These are phyloP conservation scores for Leuciscus idus DNA, from an alignment of 2,113 vertebrate genomes.

Conservation along the genomic window DNA sequence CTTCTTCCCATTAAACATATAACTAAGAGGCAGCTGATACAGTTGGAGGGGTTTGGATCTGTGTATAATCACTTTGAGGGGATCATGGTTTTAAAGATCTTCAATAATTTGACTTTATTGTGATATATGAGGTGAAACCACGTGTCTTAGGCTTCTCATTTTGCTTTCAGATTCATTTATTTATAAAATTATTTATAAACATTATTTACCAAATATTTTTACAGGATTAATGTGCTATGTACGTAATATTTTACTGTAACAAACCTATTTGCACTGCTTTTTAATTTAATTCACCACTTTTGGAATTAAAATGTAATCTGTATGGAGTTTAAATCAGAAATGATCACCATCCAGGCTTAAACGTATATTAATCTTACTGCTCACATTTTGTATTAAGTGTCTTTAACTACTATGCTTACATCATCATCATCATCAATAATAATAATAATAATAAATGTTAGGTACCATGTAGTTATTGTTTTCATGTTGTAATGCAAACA, in stretches of 20 bases:
- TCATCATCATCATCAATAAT: too few relatives aligned
- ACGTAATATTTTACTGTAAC: not conserved
- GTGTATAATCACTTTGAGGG: not conserved
- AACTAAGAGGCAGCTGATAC: not conserved
- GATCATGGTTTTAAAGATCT: conserved; percentile 8
- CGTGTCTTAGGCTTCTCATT: not conserved
- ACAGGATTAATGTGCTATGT: not conserved
- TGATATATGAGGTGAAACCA: not conserved
- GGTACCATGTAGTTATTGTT: too few relatives aligned
- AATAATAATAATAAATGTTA: too few relatives aligned
- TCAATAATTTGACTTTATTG: not conserved
- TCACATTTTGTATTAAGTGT: too few relatives aligned
- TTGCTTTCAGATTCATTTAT: not conserved
- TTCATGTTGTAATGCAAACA: too few relatives aligned
- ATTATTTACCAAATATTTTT: not conserved
- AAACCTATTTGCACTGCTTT: too few relatives aligned
- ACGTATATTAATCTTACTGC: too few relatives aligned
- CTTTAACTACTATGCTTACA: too few relatives aligned
- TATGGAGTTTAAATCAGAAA: not conserved
- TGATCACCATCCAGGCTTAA: not conserved
- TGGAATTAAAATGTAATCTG: not conserved
- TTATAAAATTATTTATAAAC: too few relatives aligned
- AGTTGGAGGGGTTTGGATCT: not conserved
- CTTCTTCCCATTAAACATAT: conserved; percentile 3
- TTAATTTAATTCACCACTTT: not conserved